Base-by-base conservation (phyloP, 2,888 invertebrate genomes). In the Phyto melanocephala region DNA sequence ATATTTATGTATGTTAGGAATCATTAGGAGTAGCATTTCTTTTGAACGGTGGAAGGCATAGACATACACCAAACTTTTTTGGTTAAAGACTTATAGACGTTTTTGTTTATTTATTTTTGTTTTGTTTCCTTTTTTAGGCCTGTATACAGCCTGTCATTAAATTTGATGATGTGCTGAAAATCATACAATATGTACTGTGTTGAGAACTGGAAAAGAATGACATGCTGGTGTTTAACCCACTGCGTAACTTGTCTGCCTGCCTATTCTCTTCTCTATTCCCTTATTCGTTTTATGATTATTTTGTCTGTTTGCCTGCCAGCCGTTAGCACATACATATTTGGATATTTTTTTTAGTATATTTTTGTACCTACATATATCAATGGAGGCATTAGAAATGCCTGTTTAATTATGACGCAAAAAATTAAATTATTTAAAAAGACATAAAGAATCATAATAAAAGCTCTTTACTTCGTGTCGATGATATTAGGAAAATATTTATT, bases 121-220 rank as follows among this genome's bases (percentile, higher is more conserved):
- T 10, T 58, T 37, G 62, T 17, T 17, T 37, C 6, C 22, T 52
- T 50, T 60, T 50, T 47, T 20, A 56, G 22, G 6, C 28, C 3
- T 28, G 3, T 28, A 28, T 28, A 28, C 28, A 28, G 67, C n/a
- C 45, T 68, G 62, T 47, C 80, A 63, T 74, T 74, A 56, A 15
- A n/a, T 63, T 56, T 56, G 37, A 56, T 63, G 33, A 75, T 62
- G 58, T 45, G 68, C 37, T 45, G 45, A 67, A 68, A 72, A 47
- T 22, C 10, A 54, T 1, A 20, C 40, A 33, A 40, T 28, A 4
- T 3, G 6, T 13, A 50, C 28, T 28, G 28, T 28, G 28, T 28
- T 28, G 28, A 33, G 6, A 33, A 15, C 7, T 24, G 20, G 6
- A n/a, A 60, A 65, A 28, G 63, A n/a, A 58, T 72, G 65, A 67